Base-by-base conservation (phyloP, 2,888 invertebrate genomes). In the Sminthurinus aureus region DNA sequence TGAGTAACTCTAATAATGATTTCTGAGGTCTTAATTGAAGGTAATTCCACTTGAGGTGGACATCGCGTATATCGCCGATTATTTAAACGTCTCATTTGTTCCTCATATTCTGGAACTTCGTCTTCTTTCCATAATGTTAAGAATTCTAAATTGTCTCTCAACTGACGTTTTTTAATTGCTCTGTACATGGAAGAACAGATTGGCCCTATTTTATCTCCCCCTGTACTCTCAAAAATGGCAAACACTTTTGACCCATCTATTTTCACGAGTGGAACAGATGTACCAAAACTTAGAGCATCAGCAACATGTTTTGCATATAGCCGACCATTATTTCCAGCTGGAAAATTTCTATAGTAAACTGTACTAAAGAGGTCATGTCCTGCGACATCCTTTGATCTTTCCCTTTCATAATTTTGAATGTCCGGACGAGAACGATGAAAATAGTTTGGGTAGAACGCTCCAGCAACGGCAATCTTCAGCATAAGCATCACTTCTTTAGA, bases 361-460 rank as follows among this genome's bases (percentile, higher is more conserved):
- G 97, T 95, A 84, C 92, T 93, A 82, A 93, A 93, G 0, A 96
- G 96, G 91, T 97, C 94, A 64, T 93, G 91, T 0, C 96, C 96
- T 26, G 93, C 93, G 0, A 97, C 91, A 0, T 90, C 89, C 87
- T 93, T 94, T 4, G 94, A 93, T 0, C 95, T 93, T 50, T 93
- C 93, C 0, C 93, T 91, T 89, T 96, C 95, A 85, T 93, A 92
- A 0, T 91, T 90, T 82, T 92, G 92, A 80, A 92, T 92, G 0
- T 92, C 91, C 58, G 90, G 89, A 18, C 91, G 89, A 15, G 91
- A 89, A 67, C 93, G 92, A 50, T 94, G 91, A 91, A 96, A 98
- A 90, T 95, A 98, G 90, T 98, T 94, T 0, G 98, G 98, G 91
- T 97, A 98, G 90, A 97, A 97, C 0, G 98, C 97, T 0, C 96